These are phyloP conservation scores for Pogonophryne albipinna DNA, from an alignment of 2,797 vertebrate species.

Conservation along the genomic window DNA sequence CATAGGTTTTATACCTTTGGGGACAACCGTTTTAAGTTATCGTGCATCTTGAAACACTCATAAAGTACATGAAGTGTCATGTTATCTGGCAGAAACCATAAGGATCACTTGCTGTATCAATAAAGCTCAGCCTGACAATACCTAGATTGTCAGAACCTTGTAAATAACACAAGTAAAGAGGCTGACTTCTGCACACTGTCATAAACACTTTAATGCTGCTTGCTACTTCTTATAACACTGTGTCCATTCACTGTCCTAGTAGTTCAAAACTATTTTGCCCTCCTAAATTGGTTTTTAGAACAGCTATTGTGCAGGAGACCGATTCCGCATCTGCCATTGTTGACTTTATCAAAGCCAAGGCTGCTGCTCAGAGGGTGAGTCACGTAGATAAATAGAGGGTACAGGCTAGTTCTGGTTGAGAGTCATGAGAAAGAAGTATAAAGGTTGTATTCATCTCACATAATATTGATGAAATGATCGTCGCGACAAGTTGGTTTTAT, in stretches of 20 bases:
- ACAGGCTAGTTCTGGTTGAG: slow-evolving; percentile 41
- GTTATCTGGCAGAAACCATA: background rate
- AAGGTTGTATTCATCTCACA: slow-evolving; percentile 49
- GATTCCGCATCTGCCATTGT: slow-evolving; percentile 63
- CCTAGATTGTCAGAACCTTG: slow-evolving; percentile 7
- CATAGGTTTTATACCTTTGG: background rate
- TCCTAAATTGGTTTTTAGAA: slow-evolving; percentile 57
- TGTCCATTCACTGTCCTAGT: slow-evolving; percentile 38
- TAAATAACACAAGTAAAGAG: slow-evolving; percentile 33
- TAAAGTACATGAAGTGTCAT: background rate
- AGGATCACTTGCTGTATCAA: slow-evolving; percentile 16
- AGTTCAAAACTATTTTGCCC: slow-evolving; percentile 51
- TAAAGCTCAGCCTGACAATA: slow-evolving; percentile 9
- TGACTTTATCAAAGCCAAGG: slow-evolving; percentile 55
- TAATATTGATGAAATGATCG: slow-evolving; percentile 43
- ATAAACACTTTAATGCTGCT: slow-evolving; percentile 12
- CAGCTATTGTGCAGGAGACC: slow-evolving; percentile 51
- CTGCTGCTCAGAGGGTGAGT: slow-evolving; percentile 43
- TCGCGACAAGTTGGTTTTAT: slow-evolving; percentile 24
- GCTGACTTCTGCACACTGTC: slow-evolving; percentile 26
- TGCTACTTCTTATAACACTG: slow-evolving; percentile 5
- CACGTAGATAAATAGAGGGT: slow-evolving; percentile 53
- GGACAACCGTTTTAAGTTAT: background rate
- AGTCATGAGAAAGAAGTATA: slow-evolving; percentile 28
- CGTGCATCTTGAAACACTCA: slow-evolving; percentile 13